Percentiles rank a stretch among this genome's conserved stretches.
Evolutionary conservation across 2,113 vertebrate genomes (phyloP).

Genomic region (Dicerorhinus sumatrensis): DNA sequence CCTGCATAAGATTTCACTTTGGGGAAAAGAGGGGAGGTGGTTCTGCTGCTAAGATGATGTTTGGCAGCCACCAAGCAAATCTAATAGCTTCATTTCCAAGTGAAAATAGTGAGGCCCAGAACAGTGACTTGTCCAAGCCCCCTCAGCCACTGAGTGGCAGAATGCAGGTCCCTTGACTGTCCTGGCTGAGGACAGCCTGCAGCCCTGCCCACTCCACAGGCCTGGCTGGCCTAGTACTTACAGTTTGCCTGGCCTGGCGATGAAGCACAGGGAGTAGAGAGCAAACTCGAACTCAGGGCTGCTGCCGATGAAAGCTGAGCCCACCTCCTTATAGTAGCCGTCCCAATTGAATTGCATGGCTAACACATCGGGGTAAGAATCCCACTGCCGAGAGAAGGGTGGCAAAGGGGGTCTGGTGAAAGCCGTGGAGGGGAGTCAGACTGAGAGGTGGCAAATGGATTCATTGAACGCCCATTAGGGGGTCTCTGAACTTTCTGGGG

Average conservation of each 20-base stretch:
- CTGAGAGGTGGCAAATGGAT: background rate
- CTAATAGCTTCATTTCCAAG: background rate
- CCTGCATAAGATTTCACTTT: background rate
- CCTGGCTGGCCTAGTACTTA: constrained; percentile 81
- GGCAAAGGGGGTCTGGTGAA: background rate
- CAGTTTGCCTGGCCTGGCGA: constrained; percentile 92
- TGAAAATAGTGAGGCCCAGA: background rate
- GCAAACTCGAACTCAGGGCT: constrained; percentile 97
- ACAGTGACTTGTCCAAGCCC: background rate
- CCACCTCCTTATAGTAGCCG: constrained; percentile 94
- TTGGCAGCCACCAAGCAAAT: background rate
- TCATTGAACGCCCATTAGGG: background rate
- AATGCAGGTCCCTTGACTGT: background rate
- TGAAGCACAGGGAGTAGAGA: constrained; percentile 94
- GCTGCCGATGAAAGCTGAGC: constrained; percentile 93
- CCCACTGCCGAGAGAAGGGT: constrained; percentile 88
- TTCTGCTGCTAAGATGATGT: background rate
- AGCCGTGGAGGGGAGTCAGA: background rate
- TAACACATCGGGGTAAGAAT: constrained; percentile 91
- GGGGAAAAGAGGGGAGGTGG: no score
- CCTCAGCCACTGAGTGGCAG: background rate
- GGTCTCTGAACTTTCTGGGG: background rate
- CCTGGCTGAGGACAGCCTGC: no score
- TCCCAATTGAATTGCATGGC: constrained; percentile 97
- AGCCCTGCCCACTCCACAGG: background rate